A percentile compares a stretch with the other conserved stretches of the same genome.
Conservation (phyloP, 23 tunicate genomes). For the Halocynthia roretzi region DNA sequence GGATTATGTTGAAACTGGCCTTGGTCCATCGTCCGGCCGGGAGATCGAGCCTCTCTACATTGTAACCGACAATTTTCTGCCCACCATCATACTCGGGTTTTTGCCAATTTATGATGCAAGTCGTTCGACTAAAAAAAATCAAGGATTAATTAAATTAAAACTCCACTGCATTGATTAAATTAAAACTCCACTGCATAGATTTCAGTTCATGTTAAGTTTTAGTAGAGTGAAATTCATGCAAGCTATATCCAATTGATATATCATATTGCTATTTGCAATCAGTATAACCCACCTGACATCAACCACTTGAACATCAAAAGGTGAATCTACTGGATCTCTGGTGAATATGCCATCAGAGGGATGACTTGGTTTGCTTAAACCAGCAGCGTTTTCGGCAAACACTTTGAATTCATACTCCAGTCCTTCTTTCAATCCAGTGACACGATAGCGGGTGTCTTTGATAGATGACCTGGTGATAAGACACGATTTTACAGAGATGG, state of each 20-base stretch:
- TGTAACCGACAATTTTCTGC: constrained; percentile 75
- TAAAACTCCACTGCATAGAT: no score
- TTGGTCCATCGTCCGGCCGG: constrained; percentile 75
- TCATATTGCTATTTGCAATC: no score
- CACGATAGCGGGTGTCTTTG: constrained; percentile 51
- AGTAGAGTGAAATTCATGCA: no score
- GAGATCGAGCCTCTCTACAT: constrained; percentile 59
- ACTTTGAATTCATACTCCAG: constrained; percentile 88
- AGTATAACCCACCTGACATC: constrained; percentile 33
- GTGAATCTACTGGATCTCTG: constrained; percentile 86
- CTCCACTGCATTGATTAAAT: no score
- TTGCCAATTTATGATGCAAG: constrained; percentile 76
- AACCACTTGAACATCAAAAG: constrained; percentile 59
- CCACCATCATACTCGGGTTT: constrained; percentile 95
- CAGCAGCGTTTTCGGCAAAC: constrained; percentile 83
- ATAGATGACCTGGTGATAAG: constrained; percentile 38
- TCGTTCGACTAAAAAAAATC: constrained; percentile 32
- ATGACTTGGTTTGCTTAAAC: constrained; percentile 56
- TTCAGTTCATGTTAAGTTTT: no score
- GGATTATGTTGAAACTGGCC: constrained; percentile 58
- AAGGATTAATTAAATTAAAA: no score
- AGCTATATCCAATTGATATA: no score
- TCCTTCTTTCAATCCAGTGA: constrained; percentile 67
- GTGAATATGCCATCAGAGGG: constrained; percentile 54
- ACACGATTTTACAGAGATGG: background rate